Conservation (phyloP, 1,140 invertebrate species). For the Hormaphis cornu region DNA sequence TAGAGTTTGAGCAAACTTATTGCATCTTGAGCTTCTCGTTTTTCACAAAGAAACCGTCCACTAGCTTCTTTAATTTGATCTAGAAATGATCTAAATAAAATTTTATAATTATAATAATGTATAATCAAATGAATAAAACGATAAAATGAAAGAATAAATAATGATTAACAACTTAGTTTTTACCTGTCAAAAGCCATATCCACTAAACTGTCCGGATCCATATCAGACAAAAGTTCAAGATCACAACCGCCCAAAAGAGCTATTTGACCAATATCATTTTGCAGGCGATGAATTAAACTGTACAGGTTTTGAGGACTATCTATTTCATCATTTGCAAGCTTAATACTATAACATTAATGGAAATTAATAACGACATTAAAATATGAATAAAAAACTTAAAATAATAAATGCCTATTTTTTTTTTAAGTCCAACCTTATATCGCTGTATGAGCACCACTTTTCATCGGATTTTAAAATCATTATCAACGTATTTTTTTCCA, state of each 20-base stretch:
- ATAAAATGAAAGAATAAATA: neutral
- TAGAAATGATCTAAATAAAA: slow-evolving; percentile 55
- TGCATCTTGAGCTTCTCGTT: slow-evolving; percentile 71
- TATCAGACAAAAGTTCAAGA: slow-evolving; percentile 68
- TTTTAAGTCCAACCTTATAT: slow-evolving; percentile 1
- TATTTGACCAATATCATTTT: slow-evolving; percentile 68
- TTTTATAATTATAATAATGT: neutral
- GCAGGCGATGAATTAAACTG: slow-evolving; percentile 55
- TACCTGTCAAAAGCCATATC: slow-evolving; percentile 64
- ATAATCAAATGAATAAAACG: neutral
- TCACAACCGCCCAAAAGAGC: slow-evolving; percentile 69
- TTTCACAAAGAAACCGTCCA: slow-evolving; percentile 65
- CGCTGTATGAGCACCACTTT: slow-evolving; percentile 36
- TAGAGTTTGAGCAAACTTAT: slow-evolving; percentile 61
- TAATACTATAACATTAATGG: neutral
- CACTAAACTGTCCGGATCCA: slow-evolving; percentile 71
- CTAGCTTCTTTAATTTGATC: slow-evolving; percentile 75
- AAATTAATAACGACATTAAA: neutral
- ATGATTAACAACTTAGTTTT: neutral
- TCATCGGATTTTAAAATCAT: slow-evolving; percentile 54
- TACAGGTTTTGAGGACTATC: slow-evolving; percentile 47
- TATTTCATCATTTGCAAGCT: slow-evolving; percentile 41
- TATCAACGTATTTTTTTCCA: slow-evolving; percentile 69
- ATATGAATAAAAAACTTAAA: neutral
- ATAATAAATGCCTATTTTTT: neutral